A percentile compares a stretch with the other conserved stretches of the same genome.
phyloP scores from a whole-genome alignment of 2,888 invertebrate genomes.

The Papilio protenor region DNA sequence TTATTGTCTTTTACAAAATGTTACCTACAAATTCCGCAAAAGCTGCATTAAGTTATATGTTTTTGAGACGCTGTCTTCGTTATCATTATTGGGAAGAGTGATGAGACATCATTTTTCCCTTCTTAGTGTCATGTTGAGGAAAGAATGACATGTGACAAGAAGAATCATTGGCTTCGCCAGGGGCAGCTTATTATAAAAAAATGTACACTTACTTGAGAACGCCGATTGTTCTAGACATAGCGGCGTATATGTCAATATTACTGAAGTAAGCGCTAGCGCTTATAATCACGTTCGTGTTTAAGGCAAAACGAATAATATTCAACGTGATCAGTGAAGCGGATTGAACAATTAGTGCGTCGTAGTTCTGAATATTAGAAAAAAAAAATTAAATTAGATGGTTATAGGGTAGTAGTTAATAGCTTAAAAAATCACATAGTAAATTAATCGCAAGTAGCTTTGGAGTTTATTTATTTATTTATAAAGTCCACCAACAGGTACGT shows the following conservation, averaged over 20 bases:
- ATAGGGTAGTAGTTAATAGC: too few species aligned
- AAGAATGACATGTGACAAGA: too few species aligned
- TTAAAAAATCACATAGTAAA: too few species aligned
- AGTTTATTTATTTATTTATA: too few species aligned
- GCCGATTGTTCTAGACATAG: background rate
- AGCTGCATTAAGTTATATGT: too few species aligned
- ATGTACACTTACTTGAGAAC: conserved; percentile 9
- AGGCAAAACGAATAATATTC: background rate
- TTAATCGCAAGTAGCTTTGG: too few species aligned
- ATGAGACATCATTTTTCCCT: too few species aligned
- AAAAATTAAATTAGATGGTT: background rate
- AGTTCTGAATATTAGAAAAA: background rate
- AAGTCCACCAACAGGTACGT: too few species aligned
- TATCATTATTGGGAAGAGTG: too few species aligned
- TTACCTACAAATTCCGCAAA: too few species aligned
- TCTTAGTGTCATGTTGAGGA: too few species aligned
- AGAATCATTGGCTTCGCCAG: background rate
- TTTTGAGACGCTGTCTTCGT: too few species aligned
- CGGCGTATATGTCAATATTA: background rate
- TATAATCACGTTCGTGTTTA: background rate
- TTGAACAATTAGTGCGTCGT: conserved; percentile 11
- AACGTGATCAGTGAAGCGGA: background rate
- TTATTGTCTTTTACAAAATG: background rate
- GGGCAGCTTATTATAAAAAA: background rate
- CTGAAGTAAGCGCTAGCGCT: background rate